phyloP scores from a whole-genome alignment of 2,888 invertebrate species.

The Lissonota sp. region DNA sequence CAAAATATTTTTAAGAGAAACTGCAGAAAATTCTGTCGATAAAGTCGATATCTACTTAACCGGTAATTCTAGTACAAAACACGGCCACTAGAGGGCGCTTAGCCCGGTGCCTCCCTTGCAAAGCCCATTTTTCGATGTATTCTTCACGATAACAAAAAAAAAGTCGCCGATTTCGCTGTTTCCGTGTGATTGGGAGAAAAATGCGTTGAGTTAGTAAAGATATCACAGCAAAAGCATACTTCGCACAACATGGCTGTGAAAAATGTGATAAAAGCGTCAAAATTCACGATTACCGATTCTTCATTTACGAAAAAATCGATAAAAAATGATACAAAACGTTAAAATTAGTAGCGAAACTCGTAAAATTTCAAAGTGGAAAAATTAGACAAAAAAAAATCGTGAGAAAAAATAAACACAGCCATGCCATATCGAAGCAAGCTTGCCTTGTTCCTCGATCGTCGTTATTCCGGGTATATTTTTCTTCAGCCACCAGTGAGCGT shows the following conservation, averaged over 20 bases:
- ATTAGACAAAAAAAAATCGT: slow-evolving; percentile 60
- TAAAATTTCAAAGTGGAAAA: slow-evolving; percentile 65
- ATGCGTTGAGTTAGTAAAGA: slow-evolving; percentile 70
- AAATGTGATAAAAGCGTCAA: slow-evolving; percentile 65
- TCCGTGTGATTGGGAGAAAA: slow-evolving; percentile 9
- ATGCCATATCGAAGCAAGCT: slow-evolving; percentile 83
- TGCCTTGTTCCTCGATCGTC: slow-evolving; percentile 80
- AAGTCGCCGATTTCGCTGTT: no score
- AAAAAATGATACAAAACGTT: slow-evolving; percentile 55
- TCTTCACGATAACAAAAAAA: no score
- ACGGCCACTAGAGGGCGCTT: slow-evolving; percentile 7
- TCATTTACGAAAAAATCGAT: neutral
- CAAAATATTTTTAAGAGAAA: no score
- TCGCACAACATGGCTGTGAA: slow-evolving; percentile 84
- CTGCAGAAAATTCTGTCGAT: no score
- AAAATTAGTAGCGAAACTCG: slow-evolving; percentile 74
- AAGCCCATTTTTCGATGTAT: no score
- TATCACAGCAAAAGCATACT: slow-evolving; percentile 82
- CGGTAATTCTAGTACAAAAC: no score
- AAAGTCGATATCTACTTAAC: no score
- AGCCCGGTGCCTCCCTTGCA: neutral
- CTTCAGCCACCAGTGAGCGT: slow-evolving; percentile 97
- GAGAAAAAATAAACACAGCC: slow-evolving; percentile 78
- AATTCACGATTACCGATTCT: slow-evolving; percentile 19
- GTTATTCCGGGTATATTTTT: slow-evolving; percentile 85